Evolutionary conservation across 2,797 vertebrate genomes (phyloP).

Genomic region (Anguilla anguilla): DNA sequence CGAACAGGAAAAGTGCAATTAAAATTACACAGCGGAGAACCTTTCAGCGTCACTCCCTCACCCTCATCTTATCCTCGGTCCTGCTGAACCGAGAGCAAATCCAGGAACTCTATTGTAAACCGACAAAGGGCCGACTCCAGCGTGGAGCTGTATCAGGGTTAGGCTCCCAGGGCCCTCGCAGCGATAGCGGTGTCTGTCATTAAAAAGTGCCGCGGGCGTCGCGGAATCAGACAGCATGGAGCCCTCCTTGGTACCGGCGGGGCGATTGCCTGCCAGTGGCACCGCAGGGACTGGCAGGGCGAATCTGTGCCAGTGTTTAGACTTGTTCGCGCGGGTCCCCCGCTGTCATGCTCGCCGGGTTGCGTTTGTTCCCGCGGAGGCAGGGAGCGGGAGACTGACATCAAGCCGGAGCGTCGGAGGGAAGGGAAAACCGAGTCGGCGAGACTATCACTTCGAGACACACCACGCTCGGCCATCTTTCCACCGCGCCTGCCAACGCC

Average conservation of each 20-base stretch:
- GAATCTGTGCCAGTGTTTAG: neutral
- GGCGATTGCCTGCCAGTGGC: neutral
- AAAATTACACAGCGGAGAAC: neutral
- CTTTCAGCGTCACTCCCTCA: neutral
- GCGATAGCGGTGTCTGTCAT: neutral
- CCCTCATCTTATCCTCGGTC: neutral
- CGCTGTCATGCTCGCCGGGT: neutral
- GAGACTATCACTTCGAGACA: neutral
- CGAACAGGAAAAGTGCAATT: neutral
- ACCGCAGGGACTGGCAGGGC: neutral
- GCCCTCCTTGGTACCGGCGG: neutral
- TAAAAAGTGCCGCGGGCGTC: neutral
- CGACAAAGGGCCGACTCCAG: neutral
- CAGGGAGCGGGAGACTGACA: neutral
- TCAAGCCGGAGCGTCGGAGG: neutral
- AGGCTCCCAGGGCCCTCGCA: neutral
- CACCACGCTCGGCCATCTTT: neutral
- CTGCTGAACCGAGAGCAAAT: neutral
- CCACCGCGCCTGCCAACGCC: neutral
- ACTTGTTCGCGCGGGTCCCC: neutral
- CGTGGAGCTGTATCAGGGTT: neutral
- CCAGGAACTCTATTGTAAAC: conserved; percentile 4
- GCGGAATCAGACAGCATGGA: neutral
- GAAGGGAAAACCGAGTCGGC: neutral
- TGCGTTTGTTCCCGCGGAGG: neutral